Conservation (phyloP, 2,797 vertebrate genomes). For the Martes flavigula region DNA sequence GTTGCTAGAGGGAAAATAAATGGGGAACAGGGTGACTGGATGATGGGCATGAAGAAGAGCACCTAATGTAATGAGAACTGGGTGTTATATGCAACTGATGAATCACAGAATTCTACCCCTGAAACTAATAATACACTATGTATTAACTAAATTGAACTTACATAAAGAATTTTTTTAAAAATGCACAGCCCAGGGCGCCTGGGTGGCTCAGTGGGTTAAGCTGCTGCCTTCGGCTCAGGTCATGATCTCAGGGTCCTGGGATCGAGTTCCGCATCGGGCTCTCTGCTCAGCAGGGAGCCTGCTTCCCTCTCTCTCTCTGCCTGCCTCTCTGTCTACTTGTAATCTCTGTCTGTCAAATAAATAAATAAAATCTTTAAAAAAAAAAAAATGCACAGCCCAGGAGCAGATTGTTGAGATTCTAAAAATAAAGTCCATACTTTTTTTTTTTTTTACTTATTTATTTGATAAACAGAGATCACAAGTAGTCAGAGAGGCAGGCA, state of each 20-base stretch:
- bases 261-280: too few relatives aligned
- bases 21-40: background rate
- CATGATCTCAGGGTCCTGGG: too few relatives aligned
- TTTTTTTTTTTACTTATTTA: too few relatives aligned
- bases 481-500: too few relatives aligned
- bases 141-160: background rate
- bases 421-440: background rate
- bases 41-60: background rate
- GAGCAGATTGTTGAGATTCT: background rate
- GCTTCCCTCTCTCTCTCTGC: too few relatives aligned
- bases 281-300: too few relatives aligned
- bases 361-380: too few relatives aligned
- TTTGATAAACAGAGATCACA: too few relatives aligned
- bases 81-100: background rate
- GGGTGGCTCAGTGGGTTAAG: too few relatives aligned
- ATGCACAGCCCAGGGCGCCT: background rate
- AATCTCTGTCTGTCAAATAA: too few relatives aligned
- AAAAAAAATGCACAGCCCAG: background rate
- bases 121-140: background rate
- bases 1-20: background rate
- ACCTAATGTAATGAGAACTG: background rate
- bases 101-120: background rate
- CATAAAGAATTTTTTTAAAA: background rate
- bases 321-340: too few relatives aligned
- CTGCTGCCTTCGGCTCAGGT: too few relatives aligned